Conservation (phyloP, 2,797 vertebrate species). For the Naso thynnoides region DNA sequence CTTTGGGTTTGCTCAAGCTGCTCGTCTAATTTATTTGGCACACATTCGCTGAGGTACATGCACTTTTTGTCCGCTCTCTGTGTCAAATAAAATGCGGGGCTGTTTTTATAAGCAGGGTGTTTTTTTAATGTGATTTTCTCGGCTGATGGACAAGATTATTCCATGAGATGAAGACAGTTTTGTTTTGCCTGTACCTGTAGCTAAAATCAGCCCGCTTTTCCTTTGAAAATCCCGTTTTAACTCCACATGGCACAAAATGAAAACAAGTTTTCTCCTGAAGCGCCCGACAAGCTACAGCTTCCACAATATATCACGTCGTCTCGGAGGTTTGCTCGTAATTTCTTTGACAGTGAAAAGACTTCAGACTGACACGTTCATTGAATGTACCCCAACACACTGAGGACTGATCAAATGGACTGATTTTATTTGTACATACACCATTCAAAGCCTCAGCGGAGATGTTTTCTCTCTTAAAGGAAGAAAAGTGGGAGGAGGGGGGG, state of each 20-base stretch:
- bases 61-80: slow-evolving; percentile 45
- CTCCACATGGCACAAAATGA: slow-evolving; percentile 45
- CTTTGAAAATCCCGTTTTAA: slow-evolving; percentile 58
- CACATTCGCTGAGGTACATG: slow-evolving; percentile 42
- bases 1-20: slow-evolving; percentile 70
- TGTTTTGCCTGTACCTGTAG: slow-evolving; percentile 49
- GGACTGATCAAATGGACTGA: slow-evolving; percentile 67
- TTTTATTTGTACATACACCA: slow-evolving; percentile 75
- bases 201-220: slow-evolving; percentile 33
- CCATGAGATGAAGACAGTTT: slow-evolving; percentile 40
- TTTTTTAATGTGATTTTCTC: not conserved
- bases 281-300: slow-evolving; percentile 32
- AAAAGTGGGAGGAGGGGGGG: not conserved
- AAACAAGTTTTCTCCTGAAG: slow-evolving; percentile 50
- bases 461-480: slow-evolving; percentile 56
- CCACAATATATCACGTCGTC: slow-evolving; percentile 27
- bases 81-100: slow-evolving; percentile 39
- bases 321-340: slow-evolving; percentile 42
- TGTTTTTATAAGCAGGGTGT: slow-evolving; percentile 37
- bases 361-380: slow-evolving; percentile 55
- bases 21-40: slow-evolving; percentile 73
- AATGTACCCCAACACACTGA: slow-evolving; percentile 36
- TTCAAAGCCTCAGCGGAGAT: slow-evolving; percentile 66
- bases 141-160: slow-evolving; percentile 9
- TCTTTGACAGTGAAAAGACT: slow-evolving; percentile 63